phyloP scores from a whole-genome alignment of 1,140 invertebrate genomes.

The Zophobas atratus region DNA sequence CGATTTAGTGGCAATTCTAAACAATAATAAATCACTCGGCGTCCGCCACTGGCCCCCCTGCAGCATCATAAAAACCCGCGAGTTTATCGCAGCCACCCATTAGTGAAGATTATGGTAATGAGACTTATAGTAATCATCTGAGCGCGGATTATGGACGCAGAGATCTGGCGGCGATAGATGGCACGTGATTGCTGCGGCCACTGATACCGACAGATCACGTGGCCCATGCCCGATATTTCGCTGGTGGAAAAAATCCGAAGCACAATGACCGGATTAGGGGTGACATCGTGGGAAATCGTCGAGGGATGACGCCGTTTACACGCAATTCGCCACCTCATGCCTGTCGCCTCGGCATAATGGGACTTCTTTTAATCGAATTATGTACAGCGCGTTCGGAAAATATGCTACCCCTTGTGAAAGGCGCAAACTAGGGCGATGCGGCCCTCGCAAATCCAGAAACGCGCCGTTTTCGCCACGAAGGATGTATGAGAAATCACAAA shows the following conservation, averaged over 20 bases:
- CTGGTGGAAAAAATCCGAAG: conserved; percentile 26
- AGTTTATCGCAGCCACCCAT: conserved; percentile 6
- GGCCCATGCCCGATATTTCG: conserved; percentile 41
- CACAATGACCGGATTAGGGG: conserved; percentile 43
- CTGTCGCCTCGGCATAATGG: conserved; percentile 17
- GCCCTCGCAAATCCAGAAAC: too few relatives aligned
- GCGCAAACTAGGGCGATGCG: not conserved
- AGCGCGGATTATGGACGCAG: conserved; percentile 48
- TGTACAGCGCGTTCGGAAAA: not conserved
- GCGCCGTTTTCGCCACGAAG: too few relatives aligned
- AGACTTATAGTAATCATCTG: not conserved
- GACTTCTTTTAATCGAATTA: conserved; percentile 46
- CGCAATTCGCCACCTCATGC: conserved; percentile 46
- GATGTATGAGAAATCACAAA: too few relatives aligned
- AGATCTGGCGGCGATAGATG: conserved; percentile 61
- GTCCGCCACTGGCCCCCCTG: too few relatives aligned
- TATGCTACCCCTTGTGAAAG: not conserved
- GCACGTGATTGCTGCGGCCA: conserved; percentile 63
- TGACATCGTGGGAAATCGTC: conserved; percentile 45
- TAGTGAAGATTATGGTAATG: conserved; percentile 45
- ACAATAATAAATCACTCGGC: too few relatives aligned
- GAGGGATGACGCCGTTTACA: conserved; percentile 43
- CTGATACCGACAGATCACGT: conserved; percentile 64
- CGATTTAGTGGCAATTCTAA: too few relatives aligned
- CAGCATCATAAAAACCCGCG: not conserved